Evolutionary conservation across 2,113 vertebrate species (phyloP).

Genomic region (Coracopsis vasa): DNA sequence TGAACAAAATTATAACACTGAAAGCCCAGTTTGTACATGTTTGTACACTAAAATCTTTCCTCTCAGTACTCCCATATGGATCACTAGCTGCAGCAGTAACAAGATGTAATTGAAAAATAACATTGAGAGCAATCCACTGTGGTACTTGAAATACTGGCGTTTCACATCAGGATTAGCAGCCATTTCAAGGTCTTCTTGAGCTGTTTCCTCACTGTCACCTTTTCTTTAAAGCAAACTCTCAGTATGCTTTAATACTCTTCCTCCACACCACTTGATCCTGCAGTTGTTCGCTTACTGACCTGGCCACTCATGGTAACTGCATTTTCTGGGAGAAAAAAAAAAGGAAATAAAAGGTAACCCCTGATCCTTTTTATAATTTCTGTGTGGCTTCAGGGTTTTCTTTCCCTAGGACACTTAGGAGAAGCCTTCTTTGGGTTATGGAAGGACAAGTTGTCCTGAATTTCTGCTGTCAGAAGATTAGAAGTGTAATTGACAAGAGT

Average conservation of each 20-base stretch:
- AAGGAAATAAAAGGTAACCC: neutral
- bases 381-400: neutral
- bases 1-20: neutral
- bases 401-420: neutral
- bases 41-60: neutral
- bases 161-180: neutral
- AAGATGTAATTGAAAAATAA: neutral
- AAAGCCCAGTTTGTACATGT: neutral
- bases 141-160: neutral
- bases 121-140: neutral
- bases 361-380: neutral
- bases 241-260: neutral
- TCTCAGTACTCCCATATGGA: neutral
- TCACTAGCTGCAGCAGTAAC: neutral
- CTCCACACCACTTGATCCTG: neutral
- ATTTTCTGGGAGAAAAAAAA: neutral
- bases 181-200: neutral
- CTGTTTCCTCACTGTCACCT: neutral
- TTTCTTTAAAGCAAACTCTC: neutral
- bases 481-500: neutral
- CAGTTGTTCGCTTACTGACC: neutral
- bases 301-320: neutral
- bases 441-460: neutral
- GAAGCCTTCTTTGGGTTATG: neutral
- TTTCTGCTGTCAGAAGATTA: neutral